These are phyloP conservation scores for Lamellibrachia luymesi DNA, from an alignment of 1,140 invertebrate genomes.

Conservation along the genomic window DNA sequence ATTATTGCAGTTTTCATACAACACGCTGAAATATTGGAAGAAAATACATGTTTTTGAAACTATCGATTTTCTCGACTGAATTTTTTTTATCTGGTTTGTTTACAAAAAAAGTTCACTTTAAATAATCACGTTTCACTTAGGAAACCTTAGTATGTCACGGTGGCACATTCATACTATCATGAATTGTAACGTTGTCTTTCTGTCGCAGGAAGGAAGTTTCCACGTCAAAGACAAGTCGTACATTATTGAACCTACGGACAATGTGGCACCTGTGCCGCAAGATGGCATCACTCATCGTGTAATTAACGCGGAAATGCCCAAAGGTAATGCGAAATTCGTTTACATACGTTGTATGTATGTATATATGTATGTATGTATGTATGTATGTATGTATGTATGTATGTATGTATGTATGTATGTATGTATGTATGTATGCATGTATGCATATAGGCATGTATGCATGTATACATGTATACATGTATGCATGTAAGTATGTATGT, in stretches of 20 bases:
- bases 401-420: too few relatives aligned
- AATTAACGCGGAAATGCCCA: not conserved
- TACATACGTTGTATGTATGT: too few relatives aligned
- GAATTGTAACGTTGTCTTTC: not conserved
- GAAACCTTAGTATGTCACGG: not conserved
- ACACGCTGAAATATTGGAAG: not conserved
- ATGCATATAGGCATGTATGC: too few relatives aligned
- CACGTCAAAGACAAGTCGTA: not conserved
- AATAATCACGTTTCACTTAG: not conserved
- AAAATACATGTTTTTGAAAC: too few relatives aligned
- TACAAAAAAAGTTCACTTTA: not conserved
- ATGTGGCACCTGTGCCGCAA: not conserved
- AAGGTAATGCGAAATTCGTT: not conserved
- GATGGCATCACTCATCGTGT: not conserved
- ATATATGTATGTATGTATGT: too few relatives aligned
- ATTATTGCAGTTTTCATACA: not conserved
- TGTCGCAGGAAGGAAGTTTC: not conserved
- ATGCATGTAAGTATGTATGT: too few relatives aligned
- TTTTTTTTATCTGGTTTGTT: not conserved
- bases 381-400: too few relatives aligned
- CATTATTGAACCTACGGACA: not conserved
- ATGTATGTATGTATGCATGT: too few relatives aligned
- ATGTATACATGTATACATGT: too few relatives aligned
- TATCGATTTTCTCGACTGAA: too few relatives aligned
- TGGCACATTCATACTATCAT: not conserved